A percentile compares a stretch with the other conserved stretches of the same genome.
phyloP scores from a whole-genome alignment of 2,888 invertebrate genomes.

The Melanophora roralis region DNA sequence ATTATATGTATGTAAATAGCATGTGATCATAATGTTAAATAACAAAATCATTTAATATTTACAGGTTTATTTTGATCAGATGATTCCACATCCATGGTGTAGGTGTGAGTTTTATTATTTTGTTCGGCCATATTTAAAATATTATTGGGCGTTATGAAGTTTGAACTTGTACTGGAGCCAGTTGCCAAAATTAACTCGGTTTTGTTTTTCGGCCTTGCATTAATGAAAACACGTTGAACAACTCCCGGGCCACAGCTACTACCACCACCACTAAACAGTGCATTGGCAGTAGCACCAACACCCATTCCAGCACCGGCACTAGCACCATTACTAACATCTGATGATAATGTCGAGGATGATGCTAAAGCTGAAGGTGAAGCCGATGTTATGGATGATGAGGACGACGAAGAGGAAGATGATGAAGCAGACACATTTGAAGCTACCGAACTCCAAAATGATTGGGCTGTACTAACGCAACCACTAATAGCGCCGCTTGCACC shows the following conservation, averaged over 20 bases:
- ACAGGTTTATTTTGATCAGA: constrained; percentile 65
- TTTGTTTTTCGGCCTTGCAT: constrained; percentile 66
- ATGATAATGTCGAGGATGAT: constrained; percentile 63
- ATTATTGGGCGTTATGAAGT: constrained; percentile 42
- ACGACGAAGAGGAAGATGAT: constrained; percentile 61
- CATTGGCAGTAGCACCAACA: neutral
- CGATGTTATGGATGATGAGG: constrained; percentile 66
- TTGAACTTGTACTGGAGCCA: constrained; percentile 42
- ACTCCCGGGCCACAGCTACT: constrained; percentile 59
- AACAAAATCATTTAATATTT: constrained; percentile 62
- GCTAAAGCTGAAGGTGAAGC: constrained; percentile 64
- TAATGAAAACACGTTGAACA: constrained; percentile 68
- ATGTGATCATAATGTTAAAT: constrained; percentile 8
- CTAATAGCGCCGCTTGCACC: constrained; percentile 55
- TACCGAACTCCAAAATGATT: constrained; percentile 71
- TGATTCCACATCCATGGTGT: constrained; percentile 64
- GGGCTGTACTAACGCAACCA: constrained; percentile 68
- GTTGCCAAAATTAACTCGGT: constrained; percentile 64
- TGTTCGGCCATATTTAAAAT: constrained; percentile 56
- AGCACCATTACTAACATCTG: constrained; percentile 62
- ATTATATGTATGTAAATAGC: neutral
- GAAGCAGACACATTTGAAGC: constrained; percentile 67
- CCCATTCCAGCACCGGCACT: constrained; percentile 41
- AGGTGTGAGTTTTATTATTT: constrained; percentile 56
- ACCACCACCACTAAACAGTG: neutral